Evolutionary conservation across 92 coral and sea anemone species (phyloP).

Genomic region (Zoanthus sociatus): DNA sequence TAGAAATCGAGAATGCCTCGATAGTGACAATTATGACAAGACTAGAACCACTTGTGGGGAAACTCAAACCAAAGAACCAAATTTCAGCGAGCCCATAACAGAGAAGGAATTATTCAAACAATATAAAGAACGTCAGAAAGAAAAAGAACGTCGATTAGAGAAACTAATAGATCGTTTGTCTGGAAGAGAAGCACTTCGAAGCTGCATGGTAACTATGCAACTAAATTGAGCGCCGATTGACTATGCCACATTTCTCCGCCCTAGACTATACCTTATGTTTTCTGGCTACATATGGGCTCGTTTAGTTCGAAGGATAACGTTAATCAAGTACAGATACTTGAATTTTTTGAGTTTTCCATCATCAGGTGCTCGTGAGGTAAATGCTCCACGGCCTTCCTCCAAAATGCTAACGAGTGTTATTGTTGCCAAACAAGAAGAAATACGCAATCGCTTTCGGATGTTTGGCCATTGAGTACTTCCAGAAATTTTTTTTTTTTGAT

Average conservation of each 20-base stretch:
- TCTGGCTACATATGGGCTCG: neutral
- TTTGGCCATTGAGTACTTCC: slow-evolving; percentile 41
- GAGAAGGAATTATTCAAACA: too few relatives aligned
- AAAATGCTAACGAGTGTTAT: slow-evolving; percentile 54
- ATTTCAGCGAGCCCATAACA: too few relatives aligned
- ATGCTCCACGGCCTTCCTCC: slow-evolving; percentile 37
- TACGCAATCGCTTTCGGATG: slow-evolving; percentile 45
- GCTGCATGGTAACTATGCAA: slow-evolving; percentile 4
- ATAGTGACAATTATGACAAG: too few relatives aligned
- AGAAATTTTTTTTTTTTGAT: too few relatives aligned
- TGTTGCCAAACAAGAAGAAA: slow-evolving; percentile 58
- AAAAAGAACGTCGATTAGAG: neutral
- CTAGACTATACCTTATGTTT: neutral
- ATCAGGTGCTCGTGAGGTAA: slow-evolving; percentile 25
- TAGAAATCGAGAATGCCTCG: neutral
- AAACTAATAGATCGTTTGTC: slow-evolving; percentile 5
- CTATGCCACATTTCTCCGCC: too few relatives aligned
- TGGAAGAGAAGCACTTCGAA: too few relatives aligned
- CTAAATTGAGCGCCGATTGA: neutral
- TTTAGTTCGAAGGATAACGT: neutral
- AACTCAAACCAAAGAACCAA: too few relatives aligned
- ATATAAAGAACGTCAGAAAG: slow-evolving; percentile 11
- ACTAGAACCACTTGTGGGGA: neutral
- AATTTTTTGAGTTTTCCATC: neutral
- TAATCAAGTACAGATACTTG: neutral